phyloP scores from a whole-genome alignment of 2,888 invertebrate genomes.

The Xanthia togata region DNA sequence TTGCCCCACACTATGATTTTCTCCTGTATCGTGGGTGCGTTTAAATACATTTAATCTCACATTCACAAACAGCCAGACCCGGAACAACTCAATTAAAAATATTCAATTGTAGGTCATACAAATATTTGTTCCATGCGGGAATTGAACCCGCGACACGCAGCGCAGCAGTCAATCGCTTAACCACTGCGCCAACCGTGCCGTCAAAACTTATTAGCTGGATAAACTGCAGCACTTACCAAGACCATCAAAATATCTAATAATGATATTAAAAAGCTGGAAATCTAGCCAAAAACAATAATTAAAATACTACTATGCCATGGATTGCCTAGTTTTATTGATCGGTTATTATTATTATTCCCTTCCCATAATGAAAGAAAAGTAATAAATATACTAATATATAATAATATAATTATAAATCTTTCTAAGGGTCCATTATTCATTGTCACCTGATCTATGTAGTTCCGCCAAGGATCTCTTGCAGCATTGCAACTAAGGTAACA shows the following conservation, averaged over 20 bases:
- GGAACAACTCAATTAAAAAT: no score
- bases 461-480: constrained; percentile 17
- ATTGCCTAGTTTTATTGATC: neutral
- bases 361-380: neutral
- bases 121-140: no score
- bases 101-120: no score
- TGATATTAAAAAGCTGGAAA: neutral
- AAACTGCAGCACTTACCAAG: neutral
- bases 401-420: neutral
- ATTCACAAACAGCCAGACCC: no score
- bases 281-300: neutral
- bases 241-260: neutral
- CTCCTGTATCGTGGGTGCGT: no score
- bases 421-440: constrained; percentile 7
- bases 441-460: constrained; percentile 19
- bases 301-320: neutral
- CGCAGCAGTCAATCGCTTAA: no score
- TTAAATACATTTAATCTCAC: no score
- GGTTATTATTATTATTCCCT: neutral
- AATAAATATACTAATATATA: neutral
- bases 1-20: no score
- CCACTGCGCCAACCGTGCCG: no score
- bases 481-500: constrained; percentile 34
- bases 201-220: neutral
- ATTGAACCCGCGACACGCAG: no score